Evolutionary conservation across 1,140 invertebrate species (phyloP), one percentile per base, ranked within the genome.

Genomic region (Xylocopa sonorina): DNA sequence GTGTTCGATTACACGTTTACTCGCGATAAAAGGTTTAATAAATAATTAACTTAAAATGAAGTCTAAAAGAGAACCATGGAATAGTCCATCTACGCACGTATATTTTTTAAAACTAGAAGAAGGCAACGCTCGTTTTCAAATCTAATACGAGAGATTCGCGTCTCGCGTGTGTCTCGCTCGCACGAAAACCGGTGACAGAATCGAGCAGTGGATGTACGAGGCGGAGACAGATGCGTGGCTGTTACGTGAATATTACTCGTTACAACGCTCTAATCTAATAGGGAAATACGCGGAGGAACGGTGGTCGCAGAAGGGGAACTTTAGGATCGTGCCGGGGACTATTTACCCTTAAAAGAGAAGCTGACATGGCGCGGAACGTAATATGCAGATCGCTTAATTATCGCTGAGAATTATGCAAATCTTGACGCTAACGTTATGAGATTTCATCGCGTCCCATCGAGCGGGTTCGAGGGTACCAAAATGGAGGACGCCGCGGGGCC

Each of bases 381-480:
- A 88, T 90, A 90, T 90, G 88, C 87, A 89, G 87, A 91, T 90
- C 86, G 85, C 86, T 89, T 90, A 89, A 91, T 90, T 89, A 88
- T 90, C 80, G 71, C 81, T 72, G 83, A 85, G 73, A 90, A 89
- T 91, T 87, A 89, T 89, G 89, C 76, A 89, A 90, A 91, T 88
- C 71, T 79, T 53, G 63, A 83, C 73, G 74, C 74, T 60, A 66
- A 83, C 83, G 83, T 89, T 86, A 86, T 82, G 82, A 88, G 86
- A 89, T 88, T 87, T 89, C 75, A 32, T 27, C 29, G 74, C 53
- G 60, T 46, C 41, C 69, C 58, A 69, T 73, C 50, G 69, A 72
- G 53, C 24, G 12, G 50, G 48, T 41, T n/a, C n/a, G 58, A 38
- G 43, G 62, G 73, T 60, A 48, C 46, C 43, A 80, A 66, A 75